Base-by-base conservation (phyloP, 2,797 vertebrate species). In the Tapera naevia region DNA sequence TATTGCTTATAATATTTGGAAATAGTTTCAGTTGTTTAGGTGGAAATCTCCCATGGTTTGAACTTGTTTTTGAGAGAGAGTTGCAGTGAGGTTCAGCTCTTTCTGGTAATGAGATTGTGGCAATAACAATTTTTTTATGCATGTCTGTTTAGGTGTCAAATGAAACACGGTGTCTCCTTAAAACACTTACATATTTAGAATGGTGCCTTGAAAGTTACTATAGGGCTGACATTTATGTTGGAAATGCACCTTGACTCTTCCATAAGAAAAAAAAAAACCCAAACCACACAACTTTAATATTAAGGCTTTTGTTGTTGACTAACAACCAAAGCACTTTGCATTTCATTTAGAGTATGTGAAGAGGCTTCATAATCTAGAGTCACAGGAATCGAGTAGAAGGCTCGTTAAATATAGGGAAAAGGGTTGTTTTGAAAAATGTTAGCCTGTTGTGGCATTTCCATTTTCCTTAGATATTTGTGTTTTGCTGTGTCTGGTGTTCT, bases 151-250 rank as follows among this genome's bases (percentile, higher is more conserved):
- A 79, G 71, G 22, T 69, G n/a, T 79, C 64, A 24, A 28, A 27
- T 79, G 25, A 86, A 95, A 75, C 21, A 32, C 37, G 80, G 45
- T 35, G 58, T 79, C 54, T 90, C 43, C 71, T 86, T 71, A 64
- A 84, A 88, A 72, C 83, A 81, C 70, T 43, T 76, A 17, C 6
- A 0, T 91, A 25, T 75, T 79, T 76, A 48, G 60, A 53, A 70
- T 72, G 62, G 15, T 86, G 78, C 78, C 83, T 73, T 18, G 21
- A 81, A 82, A 93, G 93, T 91, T 86, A 88, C 25, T 88, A 56
- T 72, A 51, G 81, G 73, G 46, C 21, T 94, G 41, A 43, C 43
- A 35, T 56, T 86, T 80, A 35, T 79, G 25, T 94, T 94, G 83
- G 83, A 88, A 88, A 37, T 30, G n/a, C 80, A 74, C 90, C 39